Evolutionary conservation across 2,797 vertebrate species (phyloP).

Genomic region (Acanthurus lineatus): DNA sequence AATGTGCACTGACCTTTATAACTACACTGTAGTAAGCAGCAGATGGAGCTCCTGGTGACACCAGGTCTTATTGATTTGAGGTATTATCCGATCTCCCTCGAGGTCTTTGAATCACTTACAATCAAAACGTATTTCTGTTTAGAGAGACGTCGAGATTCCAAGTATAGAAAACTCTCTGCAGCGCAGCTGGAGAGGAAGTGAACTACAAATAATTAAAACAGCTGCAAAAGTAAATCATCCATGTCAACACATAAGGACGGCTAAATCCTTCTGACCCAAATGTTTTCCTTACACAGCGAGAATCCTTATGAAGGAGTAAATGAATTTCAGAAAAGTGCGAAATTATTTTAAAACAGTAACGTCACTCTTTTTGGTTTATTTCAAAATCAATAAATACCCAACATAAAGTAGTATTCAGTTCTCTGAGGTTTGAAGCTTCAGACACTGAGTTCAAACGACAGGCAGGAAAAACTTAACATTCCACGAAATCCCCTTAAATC

Average conservation of each 20-base stretch:
- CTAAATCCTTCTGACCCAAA: constrained; percentile 5
- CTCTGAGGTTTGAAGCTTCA: neutral
- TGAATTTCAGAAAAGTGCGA: neutral
- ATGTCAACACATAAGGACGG: constrained; percentile 19
- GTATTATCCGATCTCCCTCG: constrained; percentile 44
- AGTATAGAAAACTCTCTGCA: constrained; percentile 8
- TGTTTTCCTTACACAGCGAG: neutral
- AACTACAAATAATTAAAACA: constrained; percentile 64
- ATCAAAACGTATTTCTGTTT: constrained; percentile 43
- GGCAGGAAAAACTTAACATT: neutral
- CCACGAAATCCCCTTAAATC: neutral
- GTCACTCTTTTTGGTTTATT: neutral
- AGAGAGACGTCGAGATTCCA: constrained; percentile 17
- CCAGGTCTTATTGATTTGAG: constrained; percentile 44
- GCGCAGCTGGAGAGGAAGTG: constrained; percentile 63
- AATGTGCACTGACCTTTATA: constrained; percentile 58
- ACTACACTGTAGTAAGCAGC: constrained; percentile 19
- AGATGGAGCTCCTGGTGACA: constrained; percentile 56
- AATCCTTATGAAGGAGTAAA: neutral
- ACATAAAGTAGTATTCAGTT: constrained; percentile 5
- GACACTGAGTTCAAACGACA: neutral
- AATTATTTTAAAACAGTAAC: neutral
- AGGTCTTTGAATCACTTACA: constrained; percentile 49
- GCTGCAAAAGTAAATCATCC: constrained; percentile 54
- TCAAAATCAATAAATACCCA: neutral